Base-by-base conservation (phyloP, 2,888 invertebrate species). In the Sepiola atlantica region DNA sequence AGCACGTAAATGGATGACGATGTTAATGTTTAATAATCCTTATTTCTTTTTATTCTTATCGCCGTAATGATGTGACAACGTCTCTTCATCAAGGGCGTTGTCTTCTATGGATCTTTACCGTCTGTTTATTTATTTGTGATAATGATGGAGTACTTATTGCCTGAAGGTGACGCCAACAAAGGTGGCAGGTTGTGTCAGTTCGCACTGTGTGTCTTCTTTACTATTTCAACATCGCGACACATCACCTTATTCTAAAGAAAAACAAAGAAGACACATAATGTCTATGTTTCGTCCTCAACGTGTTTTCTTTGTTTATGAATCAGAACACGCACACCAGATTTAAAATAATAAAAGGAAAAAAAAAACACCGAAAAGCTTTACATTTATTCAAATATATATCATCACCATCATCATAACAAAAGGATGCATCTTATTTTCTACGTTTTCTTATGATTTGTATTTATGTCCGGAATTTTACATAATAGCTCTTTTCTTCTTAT, bases 121-220 rank as follows among this genome's bases (percentile, higher is more conserved):
- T 32, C 32, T 16, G 77, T n/a, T n/a, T n/a, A 77, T 77, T 16
- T 77, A 14, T 77, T 77, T 77, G n/a, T 3, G n/a, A 77, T 12
- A 24, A 61, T n/a, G n/a, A 77, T 77, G 77, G 77, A 77, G n/a
- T 61, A 28, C 61, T 77, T 77, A n/a, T 77, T 77, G 77, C 77
- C 77, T 77, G 77, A 77, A 77, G 77, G 77, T 77, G 77, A 77
- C n/a, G n/a, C n/a, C n/a, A 77, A 77, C 77, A 77, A 77, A 77
- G 77, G 77, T 77, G 77, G 77, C n/a, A 77, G 77, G 77, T 77
- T 77, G 77, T 77, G 77, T 77, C n/a, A 32, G 61, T 28, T 10
- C 24, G n/a, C 32, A 32, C 2, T 77, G 77, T n/a, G n/a, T 77
- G 77, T 77, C 77, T n/a, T 77, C 77, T 28, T 77, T 77, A n/a